A percentile compares a stretch with the other conserved stretches of the same genome.
phyloP scores from a whole-genome alignment of 2,797 vertebrate genomes.

The Spinus pinus region DNA sequence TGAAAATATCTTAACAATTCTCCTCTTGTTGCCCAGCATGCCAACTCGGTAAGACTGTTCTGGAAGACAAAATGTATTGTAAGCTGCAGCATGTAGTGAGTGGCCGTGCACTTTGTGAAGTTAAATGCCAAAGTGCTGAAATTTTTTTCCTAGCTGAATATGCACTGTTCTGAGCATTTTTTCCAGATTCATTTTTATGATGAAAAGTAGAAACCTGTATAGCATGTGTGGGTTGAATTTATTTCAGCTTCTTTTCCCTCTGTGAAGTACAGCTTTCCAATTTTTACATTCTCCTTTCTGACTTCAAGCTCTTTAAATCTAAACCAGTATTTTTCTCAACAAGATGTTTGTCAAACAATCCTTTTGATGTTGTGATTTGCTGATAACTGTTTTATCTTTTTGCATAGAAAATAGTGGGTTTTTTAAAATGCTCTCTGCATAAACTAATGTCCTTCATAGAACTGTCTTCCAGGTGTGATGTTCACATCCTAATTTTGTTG shows the following conservation, averaged over 20 bases:
- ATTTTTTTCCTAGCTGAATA: background rate
- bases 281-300: background rate
- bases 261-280: background rate
- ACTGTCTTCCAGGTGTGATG: background rate
- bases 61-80: slow-evolving; percentile 64
- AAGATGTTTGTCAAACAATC: background rate
- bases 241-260: background rate
- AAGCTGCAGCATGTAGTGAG: slow-evolving; percentile 60
- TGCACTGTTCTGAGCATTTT: background rate
- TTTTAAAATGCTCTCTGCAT: background rate
- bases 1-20: slow-evolving; percentile 48
- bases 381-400: background rate
- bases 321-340: background rate
- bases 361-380: background rate
- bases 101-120: slow-evolving; percentile 58
- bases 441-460: background rate
- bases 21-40: slow-evolving; percentile 63
- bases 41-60: slow-evolving; percentile 70
- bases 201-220: background rate
- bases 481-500: background rate
- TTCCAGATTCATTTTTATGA: background rate
- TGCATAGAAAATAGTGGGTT: background rate
- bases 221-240: background rate
- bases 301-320: background rate
- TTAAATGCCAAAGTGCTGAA: slow-evolving; percentile 34